Base-by-base conservation (phyloP, 1,140 invertebrate genomes). In the Homalodisca vitripennis region DNA sequence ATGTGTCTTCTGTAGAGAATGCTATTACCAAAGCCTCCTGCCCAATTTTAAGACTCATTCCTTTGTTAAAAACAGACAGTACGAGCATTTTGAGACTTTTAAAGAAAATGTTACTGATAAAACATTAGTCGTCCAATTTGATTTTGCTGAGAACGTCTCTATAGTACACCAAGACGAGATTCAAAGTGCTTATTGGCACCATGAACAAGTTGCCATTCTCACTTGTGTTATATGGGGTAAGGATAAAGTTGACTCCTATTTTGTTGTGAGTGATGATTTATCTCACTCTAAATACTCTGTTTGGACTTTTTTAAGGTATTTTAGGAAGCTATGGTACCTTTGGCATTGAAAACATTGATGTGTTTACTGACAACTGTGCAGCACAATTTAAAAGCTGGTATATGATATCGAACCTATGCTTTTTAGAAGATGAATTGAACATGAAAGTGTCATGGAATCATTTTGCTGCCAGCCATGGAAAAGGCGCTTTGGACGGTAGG, bases 401-500 rank as follows among this genome's bases (percentile, higher is more conserved):
- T 48, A 78, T 75, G 48, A 72, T 80, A 57, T 27, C 66, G 1
- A 79, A 79, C 69, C 67, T 79, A 1, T 72, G 73, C 24, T 55
- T 73, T 62, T 74, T 75, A 60, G 26, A 74, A 66, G 66, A 74
- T 41, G 74, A 78, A 71, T 77, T 78, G 65, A 34, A 68, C 32
- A 53, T 80, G 12, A 31, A 70, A 26, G 75, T 73, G 3, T 74
- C 76, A 66, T 79, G 77, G 76, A 69, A 77, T 69, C 77, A 75
- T 65, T 76, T 72, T 72, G 75, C 76, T 30, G 77, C 77, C 24
- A 66, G 68, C 46, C 77, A 79, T 70, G 77, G 77, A 14, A 80
- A 79, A 72, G 71, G 71, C 47, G 63, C 74, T 24, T 71, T 74
- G 68, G n/a, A 64, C n/a, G 27, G 62, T 64, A 30, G 24, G 62